Evolutionary conservation across 2,113 vertebrate genomes (phyloP), one percentile per base, ranked within the genome.

Genomic region (Datnioides undecimradiatus): DNA sequence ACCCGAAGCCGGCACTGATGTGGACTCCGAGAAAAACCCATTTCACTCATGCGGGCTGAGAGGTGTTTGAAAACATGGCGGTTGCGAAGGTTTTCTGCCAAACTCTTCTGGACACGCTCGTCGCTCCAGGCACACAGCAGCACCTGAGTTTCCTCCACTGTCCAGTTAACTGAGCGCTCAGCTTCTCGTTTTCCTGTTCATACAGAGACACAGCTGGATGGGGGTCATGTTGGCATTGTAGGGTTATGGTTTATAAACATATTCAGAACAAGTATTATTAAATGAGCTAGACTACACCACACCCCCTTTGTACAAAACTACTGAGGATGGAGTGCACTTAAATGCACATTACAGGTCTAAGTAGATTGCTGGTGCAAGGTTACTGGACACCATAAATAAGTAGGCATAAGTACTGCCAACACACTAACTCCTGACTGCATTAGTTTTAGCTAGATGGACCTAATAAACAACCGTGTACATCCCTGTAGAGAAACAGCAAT

Each of bases 71-170:
- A 93, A 21, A 93, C 88, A 1, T 91, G 89, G 16, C 86, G 87
- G 89, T 93, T 93, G 25, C 91, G 77, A 1, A 91, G 83, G 82
- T 90, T 93, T 45, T 93, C 91, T 0, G 88, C 88, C 79, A 93
- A 63, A 60, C 86, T 91, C 83, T 88, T 91, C 80, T 93, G 91
- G 41, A 93, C 80, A 10, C 89, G 89, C 82, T 91, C 86, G 9
- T 91, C 88, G 13, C 91, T 93, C 91, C 91, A 93, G 34, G 91
- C 89, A 2, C 91, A 91, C 9, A 93, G 88, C 57, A 93, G 79
- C 71, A 90, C 90, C 74, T 88, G 86, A 1, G 91, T 93, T 8
- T 93, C 91, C 84, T 93, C 91, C 33, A 77, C 85, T 0, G 91
- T 89, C 91, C 91, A 93, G 86, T 93, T 93, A 0, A 93, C 83